Base-by-base conservation (phyloP, 1,140 invertebrate genomes). In the Leptinotarsa undecemlineata region DNA sequence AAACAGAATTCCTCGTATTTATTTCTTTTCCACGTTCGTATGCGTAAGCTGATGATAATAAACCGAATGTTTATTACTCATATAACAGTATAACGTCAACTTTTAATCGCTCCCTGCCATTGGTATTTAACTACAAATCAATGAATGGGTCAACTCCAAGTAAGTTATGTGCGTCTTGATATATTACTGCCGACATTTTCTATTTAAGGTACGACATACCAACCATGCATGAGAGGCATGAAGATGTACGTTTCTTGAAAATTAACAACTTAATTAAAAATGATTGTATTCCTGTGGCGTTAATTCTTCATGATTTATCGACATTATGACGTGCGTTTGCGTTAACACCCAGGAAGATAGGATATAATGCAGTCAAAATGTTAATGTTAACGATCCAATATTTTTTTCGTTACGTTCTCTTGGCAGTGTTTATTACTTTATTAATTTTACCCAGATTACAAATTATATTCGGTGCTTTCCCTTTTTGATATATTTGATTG, bases 241-340 rank as follows among this genome's bases (percentile, higher is more conserved):
- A 19, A 57, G 51, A 57, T 57, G n/a, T 57, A 57, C 51, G 51
- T 57, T 57, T 57, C 17, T 57, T 57, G 51, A 57, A 57, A 15
- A 57, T 57, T 57, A 57, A 57, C 51, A 57, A 57, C 51, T 57
- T 57, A 57, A 57, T 57, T 57, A 57, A 57, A 57, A 57, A 3
- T 19, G 15, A 57, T 57, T 57, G 5, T 57, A 57, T 57, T 57
- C 51, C 51, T 57, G 2, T 57, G 51, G 51, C 51, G 51, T 57
- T 57, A 57, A 57, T 57, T 57, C 51, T 19, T 17, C 17, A 19
- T n/a, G 51, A 57, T 57, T 57, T 57, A 57, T 57, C 15, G 51
- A 57, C 3, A 57, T 57, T 57, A 57, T 57, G 51, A 57, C 51
- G n/a, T 17, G 51, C 15, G 51, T 14, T 57, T 57, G 51, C 15